These are phyloP conservation scores for Heterochromis multidens DNA, from an alignment of 2,113 vertebrate genomes.

Conservation along the genomic window DNA sequence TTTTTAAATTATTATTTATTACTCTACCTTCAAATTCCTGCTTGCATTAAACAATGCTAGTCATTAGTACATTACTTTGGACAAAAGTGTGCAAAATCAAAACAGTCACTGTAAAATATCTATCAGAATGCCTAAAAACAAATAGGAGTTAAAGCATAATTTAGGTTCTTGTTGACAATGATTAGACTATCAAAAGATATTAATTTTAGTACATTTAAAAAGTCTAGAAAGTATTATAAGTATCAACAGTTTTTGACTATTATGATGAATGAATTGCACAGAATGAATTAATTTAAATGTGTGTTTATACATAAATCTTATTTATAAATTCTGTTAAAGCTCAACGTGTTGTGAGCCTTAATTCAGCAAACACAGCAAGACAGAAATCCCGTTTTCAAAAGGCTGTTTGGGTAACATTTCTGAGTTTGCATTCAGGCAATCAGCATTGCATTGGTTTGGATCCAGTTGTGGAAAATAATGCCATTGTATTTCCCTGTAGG, in stretches of 20 bases:
- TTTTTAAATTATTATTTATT: neutral
- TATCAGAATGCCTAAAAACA: neutral
- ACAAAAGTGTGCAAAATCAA: neutral
- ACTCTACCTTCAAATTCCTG: neutral
- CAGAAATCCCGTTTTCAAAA: neutral
- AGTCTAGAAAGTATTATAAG: neutral
- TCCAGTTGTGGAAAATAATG: conserved; percentile 7
- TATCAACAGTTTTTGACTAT: neutral
- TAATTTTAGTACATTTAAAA: neutral
- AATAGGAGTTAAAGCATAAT: neutral
- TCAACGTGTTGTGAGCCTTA: neutral
- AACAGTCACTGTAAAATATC: neutral
- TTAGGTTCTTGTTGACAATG: neutral
- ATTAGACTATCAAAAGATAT: neutral
- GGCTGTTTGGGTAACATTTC: neutral
- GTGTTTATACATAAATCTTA: neutral
- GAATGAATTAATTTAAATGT: neutral
- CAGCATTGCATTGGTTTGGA: neutral
- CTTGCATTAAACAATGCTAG: too few relatives aligned
- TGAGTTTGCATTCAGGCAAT: conserved; percentile 20
- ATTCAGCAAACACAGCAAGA: neutral
- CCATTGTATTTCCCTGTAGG: conserved; percentile 64
- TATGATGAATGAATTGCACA: neutral
- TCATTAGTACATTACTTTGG: neutral
- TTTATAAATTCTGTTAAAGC: neutral